A percentile compares a stretch with the other conserved stretches of the same genome.
These are phyloP conservation scores for Leptinotarsa tumamoca DNA, from an alignment of 2,888 invertebrate genomes.

Conservation along the genomic window DNA sequence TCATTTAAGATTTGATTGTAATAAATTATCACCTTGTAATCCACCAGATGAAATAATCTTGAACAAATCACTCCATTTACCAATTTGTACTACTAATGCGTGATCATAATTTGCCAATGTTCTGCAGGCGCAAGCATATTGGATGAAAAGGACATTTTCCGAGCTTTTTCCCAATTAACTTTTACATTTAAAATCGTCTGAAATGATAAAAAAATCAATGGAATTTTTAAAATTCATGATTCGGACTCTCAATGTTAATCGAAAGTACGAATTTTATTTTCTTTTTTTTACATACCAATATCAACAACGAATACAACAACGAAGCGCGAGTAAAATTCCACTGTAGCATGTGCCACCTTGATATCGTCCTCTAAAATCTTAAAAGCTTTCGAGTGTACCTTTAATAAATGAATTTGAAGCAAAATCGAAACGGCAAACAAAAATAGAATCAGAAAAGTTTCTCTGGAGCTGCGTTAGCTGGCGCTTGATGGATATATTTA, in stretches of 20 bases:
- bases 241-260: neutral
- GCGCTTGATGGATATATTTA: neutral
- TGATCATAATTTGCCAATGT: no score
- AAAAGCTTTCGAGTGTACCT: slow-evolving; percentile 14
- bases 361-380: slow-evolving; percentile 1
- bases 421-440: neutral
- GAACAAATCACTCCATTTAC: no score
- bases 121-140: no score
- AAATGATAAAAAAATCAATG: no score
- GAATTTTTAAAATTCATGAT: neutral
- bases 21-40: no score
- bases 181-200: no score
- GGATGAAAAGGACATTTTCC: no score
- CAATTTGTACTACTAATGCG: no score
- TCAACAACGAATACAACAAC: neutral
- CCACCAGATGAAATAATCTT: no score
- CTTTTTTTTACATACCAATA: neutral
- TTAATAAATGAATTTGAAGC: neutral
- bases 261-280: neutral
- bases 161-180: no score
- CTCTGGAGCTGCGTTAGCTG: neutral
- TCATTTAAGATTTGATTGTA: no score
- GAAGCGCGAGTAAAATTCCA: neutral
- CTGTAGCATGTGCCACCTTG: neutral
- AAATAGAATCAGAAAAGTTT: neutral